Percentiles rank a stretch among this genome's conserved stretches.
phyloP scores from a whole-genome alignment of 2,888 invertebrate species.

The Machimus atricapillus region DNA sequence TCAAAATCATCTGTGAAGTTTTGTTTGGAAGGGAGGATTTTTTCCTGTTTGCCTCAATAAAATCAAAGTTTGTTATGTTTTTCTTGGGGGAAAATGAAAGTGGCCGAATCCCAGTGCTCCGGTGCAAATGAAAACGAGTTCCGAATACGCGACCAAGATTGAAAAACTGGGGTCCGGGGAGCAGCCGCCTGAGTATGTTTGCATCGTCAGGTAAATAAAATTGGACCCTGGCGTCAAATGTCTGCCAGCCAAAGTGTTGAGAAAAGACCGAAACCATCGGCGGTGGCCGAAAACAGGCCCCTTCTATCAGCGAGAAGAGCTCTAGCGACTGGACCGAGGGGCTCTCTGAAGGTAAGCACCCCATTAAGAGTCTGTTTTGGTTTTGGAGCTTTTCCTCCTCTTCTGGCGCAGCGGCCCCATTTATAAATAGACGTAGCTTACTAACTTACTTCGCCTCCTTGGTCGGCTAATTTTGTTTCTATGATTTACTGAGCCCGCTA shows the following conservation, averaged over 20 bases:
- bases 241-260: slow-evolving; percentile 24
- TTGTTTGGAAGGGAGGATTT: slow-evolving; percentile 1
- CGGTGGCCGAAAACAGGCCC: slow-evolving; percentile 28
- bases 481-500: background rate
- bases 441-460: slow-evolving; percentile 4
- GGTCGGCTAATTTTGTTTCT: background rate
- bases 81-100: background rate
- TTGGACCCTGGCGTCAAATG: slow-evolving; percentile 33
- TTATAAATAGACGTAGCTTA: slow-evolving; percentile 23
- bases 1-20: slow-evolving; percentile 33
- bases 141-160: background rate
- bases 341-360: slow-evolving; percentile 30
- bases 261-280: slow-evolving; percentile 21
- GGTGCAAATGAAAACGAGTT: background rate
- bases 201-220: slow-evolving; percentile 19
- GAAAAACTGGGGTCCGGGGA: background rate
- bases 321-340: background rate
- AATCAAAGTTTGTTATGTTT: background rate
- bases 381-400: background rate
- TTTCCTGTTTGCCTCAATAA: slow-evolving; percentile 5
- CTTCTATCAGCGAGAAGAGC: slow-evolving; percentile 10
- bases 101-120: background rate
- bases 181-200: slow-evolving; percentile 14
- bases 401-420: background rate
- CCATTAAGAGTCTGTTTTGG: background rate